These are phyloP conservation scores for Pongo abelii DNA, from an alignment of 2,113 vertebrate genomes.

Conservation along the genomic window DNA sequence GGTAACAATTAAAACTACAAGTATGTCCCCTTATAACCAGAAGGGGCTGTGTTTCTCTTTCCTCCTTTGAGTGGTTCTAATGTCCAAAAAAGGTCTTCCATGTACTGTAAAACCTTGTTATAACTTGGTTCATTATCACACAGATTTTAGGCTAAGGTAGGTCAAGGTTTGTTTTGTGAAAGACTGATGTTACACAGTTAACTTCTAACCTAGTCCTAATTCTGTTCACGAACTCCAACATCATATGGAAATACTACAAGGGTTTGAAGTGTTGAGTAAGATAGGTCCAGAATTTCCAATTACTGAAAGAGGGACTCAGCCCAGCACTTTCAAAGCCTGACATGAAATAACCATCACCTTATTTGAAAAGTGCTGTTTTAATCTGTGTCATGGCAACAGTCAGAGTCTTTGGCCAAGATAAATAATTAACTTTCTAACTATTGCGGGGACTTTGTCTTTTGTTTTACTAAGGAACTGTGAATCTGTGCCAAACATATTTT, in stretches of 20 bases:
- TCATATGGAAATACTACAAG: not conserved
- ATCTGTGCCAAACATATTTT: constrained; percentile 7
- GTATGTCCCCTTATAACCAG: not conserved
- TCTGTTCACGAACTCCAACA: not conserved
- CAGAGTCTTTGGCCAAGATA: constrained; percentile 49
- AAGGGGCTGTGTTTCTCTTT: not conserved
- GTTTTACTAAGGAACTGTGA: constrained; percentile 32
- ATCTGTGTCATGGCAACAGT: constrained; percentile 40
- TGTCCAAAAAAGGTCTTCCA: not conserved
- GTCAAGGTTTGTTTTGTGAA: constrained; percentile 21
- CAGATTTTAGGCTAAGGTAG: constrained; percentile 29
- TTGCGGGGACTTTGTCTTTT: not conserved
- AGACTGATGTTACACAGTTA: not conserved
- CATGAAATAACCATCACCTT: not conserved
- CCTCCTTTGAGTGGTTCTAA: not conserved
- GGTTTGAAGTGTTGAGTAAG: not conserved
- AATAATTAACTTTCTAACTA: constrained; percentile 60
- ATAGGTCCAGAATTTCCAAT: not conserved
- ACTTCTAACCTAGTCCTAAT: not conserved
- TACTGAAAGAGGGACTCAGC: not conserved
- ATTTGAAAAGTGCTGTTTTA: constrained; percentile 63
- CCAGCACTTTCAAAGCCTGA: not conserved
- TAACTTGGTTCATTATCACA: constrained; percentile 29
- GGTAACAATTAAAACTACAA: not conserved
- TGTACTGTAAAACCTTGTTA: not conserved